Conservation (phyloP, 1,140 invertebrate species). For the Euschistus heros region DNA sequence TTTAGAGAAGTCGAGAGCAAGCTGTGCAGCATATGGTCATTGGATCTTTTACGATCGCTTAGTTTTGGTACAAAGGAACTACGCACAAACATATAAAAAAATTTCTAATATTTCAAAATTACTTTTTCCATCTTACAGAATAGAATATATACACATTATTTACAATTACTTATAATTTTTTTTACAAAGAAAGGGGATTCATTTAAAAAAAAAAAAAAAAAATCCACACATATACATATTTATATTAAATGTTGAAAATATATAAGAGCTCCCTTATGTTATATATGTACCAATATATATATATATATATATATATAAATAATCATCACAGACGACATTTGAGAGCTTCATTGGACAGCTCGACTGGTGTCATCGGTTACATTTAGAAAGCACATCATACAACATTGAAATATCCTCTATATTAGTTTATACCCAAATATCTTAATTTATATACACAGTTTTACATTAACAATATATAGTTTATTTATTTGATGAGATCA, state of each 20-base stretch:
- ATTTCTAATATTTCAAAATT: not conserved
- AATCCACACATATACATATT: slow-evolving; percentile 3
- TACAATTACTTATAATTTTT: slow-evolving; percentile 1
- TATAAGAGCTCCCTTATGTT: not conserved
- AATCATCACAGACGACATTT: slow-evolving; percentile 10
- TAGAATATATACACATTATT: not conserved
- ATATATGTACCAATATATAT: no score
- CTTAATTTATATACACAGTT: not conserved
- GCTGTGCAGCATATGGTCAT: not conserved
- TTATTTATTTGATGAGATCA: slow-evolving; percentile 2
- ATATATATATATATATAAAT: not conserved
- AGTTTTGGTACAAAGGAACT: slow-evolving; percentile 11
- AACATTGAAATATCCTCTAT: not conserved
- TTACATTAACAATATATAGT: slow-evolving; percentile 6
- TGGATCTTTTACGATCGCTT: not conserved
- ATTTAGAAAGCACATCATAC: slow-evolving; percentile 6
- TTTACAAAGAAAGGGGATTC: no score
- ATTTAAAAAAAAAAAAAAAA: not conserved
- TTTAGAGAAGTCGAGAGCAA: not conserved
- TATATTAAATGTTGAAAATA: slow-evolving; percentile 10
- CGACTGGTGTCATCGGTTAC: slow-evolving; percentile 5
- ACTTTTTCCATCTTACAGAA: not conserved
- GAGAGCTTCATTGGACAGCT: slow-evolving; percentile 7
- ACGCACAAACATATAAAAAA: slow-evolving; percentile 1
- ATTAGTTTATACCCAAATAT: not conserved